phyloP scores from a whole-genome alignment of 2,113 vertebrate species.

The Carassius auratus region DNA sequence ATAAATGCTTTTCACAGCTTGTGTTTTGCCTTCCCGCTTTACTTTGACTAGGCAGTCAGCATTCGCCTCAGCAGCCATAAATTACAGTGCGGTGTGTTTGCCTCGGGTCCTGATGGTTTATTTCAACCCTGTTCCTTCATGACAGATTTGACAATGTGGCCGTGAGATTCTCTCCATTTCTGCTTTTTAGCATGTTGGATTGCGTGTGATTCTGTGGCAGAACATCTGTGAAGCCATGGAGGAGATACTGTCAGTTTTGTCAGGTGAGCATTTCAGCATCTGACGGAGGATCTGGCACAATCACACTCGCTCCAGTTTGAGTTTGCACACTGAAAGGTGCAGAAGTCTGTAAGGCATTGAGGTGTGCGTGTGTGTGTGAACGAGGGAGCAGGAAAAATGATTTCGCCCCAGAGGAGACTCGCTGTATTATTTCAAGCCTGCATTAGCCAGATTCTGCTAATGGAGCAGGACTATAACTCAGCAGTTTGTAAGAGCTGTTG shows the following conservation, averaged over 20 bases:
- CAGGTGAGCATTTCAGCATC: background rate
- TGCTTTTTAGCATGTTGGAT: background rate
- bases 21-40: slow-evolving; percentile 52
- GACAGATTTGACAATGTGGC: slow-evolving; percentile 44
- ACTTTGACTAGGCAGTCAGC: slow-evolving; percentile 38
- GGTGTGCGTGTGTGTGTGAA: slow-evolving; percentile 35
- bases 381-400: slow-evolving; percentile 14
- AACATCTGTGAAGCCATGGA: slow-evolving; percentile 1
- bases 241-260: background rate
- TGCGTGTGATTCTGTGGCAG: background rate
- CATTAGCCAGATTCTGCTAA: slow-evolving; percentile 53
- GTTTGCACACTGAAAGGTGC: background rate
- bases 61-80: slow-evolving; percentile 44
- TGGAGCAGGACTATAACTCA: slow-evolving; percentile 43
- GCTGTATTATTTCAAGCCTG: slow-evolving; percentile 51
- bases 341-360: background rate
- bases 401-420: slow-evolving; percentile 36
- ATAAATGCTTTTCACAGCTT: slow-evolving; percentile 55
- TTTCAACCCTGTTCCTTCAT: slow-evolving; percentile 37
- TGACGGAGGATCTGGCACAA: background rate
- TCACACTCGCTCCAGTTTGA: background rate
- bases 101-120: slow-evolving; percentile 52
- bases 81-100: slow-evolving; percentile 51
- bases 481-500: slow-evolving; percentile 35
- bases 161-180: slow-evolving; percentile 13